Base-by-base conservation (phyloP, 2,797 vertebrate genomes). In the Anguilla pacifica region DNA sequence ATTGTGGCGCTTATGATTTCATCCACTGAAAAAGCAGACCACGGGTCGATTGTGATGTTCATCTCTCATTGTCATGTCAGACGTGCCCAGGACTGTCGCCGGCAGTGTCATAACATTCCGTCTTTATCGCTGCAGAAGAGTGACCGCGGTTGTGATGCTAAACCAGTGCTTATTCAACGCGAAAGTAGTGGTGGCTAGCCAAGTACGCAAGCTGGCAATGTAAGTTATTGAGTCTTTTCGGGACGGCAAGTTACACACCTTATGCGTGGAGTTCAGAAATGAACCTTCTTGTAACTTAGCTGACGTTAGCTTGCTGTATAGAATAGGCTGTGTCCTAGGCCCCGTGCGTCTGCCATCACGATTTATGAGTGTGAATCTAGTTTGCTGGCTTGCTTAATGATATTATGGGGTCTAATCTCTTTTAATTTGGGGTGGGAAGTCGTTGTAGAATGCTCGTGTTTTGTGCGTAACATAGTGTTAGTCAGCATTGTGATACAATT, bases 1-100 rank as follows among this genome's bases (percentile, higher is more conserved):
- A 53, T 35, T 61, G 61, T 81, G 86, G 81, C 61, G 67, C 87
- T 85, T 35, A n/a, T 82, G 79, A 82, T 82, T 51, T 49, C 22
- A 82, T 31, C 53, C 31, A 35, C 53, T 39, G 53, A 15, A 35
- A 31, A 55, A 31, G 53, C 51, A 84, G 83, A 84, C 55, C 77
- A 19, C 43, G 77, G 55, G 5, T 10, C 43, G 77, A 25, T 28
- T 2, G 79, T 57, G 86, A 83, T 87, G 86, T 51, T 49, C 87
- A 46, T 57, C 67, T 74, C 51, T 79, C 87, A 88, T 88, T 85
- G 87, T 88, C 83, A 77, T 31, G 51, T 61, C 87, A 22, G 86
- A 49, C 61, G 82, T 64, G 51, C 87, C 13, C 49, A 28, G 57
- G 28, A 25, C 82, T 39, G 61, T 84, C 82, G 57, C 59, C 59